These are phyloP conservation scores for Addax nasomaculatus DNA, from an alignment of 2,113 vertebrate species.

Conservation along the genomic window DNA sequence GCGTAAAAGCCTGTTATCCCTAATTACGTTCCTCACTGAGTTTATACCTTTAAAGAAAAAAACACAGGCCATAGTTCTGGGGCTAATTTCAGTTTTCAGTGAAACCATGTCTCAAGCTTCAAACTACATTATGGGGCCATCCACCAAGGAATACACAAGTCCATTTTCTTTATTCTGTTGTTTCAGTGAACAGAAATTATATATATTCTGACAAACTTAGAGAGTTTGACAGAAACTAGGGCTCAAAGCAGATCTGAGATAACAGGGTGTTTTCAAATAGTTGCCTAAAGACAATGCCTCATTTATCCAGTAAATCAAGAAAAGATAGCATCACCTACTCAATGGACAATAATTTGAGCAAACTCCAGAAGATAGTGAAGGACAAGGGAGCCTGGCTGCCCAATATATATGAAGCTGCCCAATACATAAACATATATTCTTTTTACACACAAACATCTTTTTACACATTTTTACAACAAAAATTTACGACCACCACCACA, in stretches of 20 bases:
- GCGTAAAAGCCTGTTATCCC: background rate
- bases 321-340: background rate
- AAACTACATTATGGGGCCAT: background rate
- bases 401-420: background rate
- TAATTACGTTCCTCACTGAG: background rate
- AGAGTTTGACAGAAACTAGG: background rate
- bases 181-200: slow-evolving; percentile 39
- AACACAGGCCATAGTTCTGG: background rate
- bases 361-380: background rate
- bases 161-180: slow-evolving; percentile 29
- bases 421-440: background rate
- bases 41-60: background rate
- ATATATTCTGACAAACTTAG: slow-evolving; percentile 10
- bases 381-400: background rate
- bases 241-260: background rate
- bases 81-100: slow-evolving; percentile 27
- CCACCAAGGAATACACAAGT: background rate
- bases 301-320: slow-evolving; percentile 20
- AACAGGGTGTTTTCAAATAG: background rate
- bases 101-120: slow-evolving; percentile 1
- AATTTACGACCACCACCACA: background rate
- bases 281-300: background rate
- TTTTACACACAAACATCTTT: background rate
- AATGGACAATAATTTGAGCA: background rate
- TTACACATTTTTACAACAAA: background rate